Evolutionary conservation across 2,888 invertebrate genomes (phyloP).

Genomic region (Helleia helle): DNA sequence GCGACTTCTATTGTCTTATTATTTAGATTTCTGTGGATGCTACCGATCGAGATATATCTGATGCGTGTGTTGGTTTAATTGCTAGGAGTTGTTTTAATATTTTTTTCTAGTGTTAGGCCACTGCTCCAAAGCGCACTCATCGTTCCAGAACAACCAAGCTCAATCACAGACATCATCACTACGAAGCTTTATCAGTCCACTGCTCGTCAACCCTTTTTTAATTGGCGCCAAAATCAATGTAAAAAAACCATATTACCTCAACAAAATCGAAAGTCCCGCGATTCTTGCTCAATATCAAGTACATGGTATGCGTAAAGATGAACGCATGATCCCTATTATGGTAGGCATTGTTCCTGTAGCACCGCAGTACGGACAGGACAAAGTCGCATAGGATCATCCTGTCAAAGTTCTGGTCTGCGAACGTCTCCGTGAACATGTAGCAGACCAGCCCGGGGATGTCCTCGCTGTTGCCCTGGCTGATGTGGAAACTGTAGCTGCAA

Average conservation of each 20-base stretch:
- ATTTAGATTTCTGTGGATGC: too few species aligned
- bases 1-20: too few species aligned
- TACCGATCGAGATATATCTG: too few species aligned
- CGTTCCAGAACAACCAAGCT: too few species aligned
- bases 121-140: too few species aligned
- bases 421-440: conserved; percentile 65
- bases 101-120: too few species aligned
- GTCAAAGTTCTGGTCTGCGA: conserved; percentile 53
- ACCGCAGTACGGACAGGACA: conserved; percentile 53
- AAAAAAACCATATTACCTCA: conserved; percentile 45
- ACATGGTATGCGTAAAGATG: conserved; percentile 76
- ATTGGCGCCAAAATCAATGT: too few species aligned
- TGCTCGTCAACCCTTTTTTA: too few species aligned
- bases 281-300: conserved; percentile 64
- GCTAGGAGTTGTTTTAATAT: too few species aligned
- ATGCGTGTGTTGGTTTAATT: too few species aligned
- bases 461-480: conserved; percentile 56
- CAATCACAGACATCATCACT: too few species aligned
- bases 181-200: too few species aligned
- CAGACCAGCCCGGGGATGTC: conserved; percentile 68
- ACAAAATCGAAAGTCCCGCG: conserved; percentile 50
- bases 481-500: conserved; percentile 71
- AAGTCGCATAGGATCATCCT: conserved; percentile 52
- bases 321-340: conserved; percentile 79
- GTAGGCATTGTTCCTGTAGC: conserved; percentile 72